phyloP scores from a whole-genome alignment of 2,113 vertebrate genomes.

The Mormoops blainvillei region DNA sequence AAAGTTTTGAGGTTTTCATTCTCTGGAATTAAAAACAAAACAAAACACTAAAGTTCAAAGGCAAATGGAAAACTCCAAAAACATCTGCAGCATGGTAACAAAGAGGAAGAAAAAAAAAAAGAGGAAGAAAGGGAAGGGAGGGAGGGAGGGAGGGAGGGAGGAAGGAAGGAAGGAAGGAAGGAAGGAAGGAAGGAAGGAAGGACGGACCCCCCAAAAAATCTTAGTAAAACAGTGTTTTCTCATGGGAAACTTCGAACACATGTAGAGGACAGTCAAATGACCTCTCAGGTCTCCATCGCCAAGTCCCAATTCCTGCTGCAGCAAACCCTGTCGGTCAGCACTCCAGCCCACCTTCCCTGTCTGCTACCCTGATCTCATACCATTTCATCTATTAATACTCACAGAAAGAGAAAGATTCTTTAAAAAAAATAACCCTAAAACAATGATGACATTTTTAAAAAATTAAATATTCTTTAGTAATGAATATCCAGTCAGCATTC shows the following conservation, averaged over 20 bases:
- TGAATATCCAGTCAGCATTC: neutral
- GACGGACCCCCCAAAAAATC: no score
- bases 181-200: no score
- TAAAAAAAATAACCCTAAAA: neutral
- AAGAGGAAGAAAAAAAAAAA: neutral
- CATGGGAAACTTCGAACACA: neutral
- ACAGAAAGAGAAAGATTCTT: neutral
- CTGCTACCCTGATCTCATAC: neutral
- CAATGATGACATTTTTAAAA: neutral
- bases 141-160: no score
- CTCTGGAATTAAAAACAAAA: neutral
- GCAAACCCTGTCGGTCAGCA: neutral
- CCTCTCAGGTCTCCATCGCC: rapidly evolving
- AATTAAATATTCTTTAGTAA: neutral
- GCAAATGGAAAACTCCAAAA: neutral
- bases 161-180: no score
- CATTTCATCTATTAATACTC: neutral
- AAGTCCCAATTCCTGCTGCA: rapidly evolving
- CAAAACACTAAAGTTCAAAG: neutral
- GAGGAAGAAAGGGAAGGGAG: no score
- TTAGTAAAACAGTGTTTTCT: neutral
- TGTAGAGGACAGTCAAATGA: neutral
- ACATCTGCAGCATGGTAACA: neutral
- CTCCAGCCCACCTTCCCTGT: no score
- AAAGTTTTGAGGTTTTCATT: neutral